Base-by-base conservation (phyloP, 2,113 vertebrate genomes). In the Lynx canadensis region DNA sequence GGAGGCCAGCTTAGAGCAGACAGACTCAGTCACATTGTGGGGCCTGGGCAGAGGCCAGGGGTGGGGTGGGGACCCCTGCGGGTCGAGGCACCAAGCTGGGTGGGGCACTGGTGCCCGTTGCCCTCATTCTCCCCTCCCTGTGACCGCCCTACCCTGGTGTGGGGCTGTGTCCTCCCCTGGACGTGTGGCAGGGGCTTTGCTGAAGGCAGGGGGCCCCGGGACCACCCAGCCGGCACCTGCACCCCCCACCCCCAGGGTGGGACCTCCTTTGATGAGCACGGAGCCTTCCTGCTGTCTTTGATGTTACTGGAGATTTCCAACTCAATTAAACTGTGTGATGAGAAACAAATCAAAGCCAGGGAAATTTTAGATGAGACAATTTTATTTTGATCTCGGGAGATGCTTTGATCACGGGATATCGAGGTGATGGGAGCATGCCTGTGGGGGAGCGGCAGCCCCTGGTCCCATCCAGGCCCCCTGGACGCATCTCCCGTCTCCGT, bases 181-280 rank as follows among this genome's bases (percentile, higher is more conserved):
- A 19, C 36, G 19, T 74, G 21, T 13, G 36, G 21, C 10, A 4
- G 74, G 74, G 15, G 14, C 41, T 16, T 3, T 19, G 74, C 41
- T 4, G 73, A 7, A 41, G 38, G 38, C 14, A 0, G 14, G 73
- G 38, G 18, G 4, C 7, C n/a, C n/a, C 19, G 7, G 27, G 15
- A 19, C 74, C 7, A 5, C 27, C 27, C 57, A 60, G 57, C 14
- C 3, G 12, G 33, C 31, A 15, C 31, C 14, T 68, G 66, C 0
- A 0, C 33, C 11, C 45, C 31, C 14, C 16, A 1, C 9, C 45
- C 25, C 15, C 33, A 0, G 50, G 1, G 2, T 1, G 7, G 7
- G 27, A 16, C 10, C 7, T 31, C 23, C 85, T 87, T 19, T 33
- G 74, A 50, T 55, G 52, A 23, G 3, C 52, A 10, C 14, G 2